These are phyloP conservation scores for Agrypnia vestita DNA, from an alignment of 1,140 invertebrate species.

Conservation along the genomic window DNA sequence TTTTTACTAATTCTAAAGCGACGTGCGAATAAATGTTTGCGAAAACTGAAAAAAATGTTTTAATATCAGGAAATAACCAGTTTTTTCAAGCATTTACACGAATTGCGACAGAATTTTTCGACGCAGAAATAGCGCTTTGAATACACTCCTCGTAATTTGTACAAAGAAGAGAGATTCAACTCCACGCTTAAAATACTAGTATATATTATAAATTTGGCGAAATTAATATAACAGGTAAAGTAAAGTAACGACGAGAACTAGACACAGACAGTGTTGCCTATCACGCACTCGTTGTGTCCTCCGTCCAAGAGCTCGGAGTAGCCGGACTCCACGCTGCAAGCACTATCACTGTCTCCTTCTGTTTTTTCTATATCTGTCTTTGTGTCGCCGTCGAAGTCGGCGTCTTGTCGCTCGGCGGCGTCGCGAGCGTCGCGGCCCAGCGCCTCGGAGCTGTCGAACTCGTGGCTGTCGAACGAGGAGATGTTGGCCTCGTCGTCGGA, in stretches of 20 bases:
- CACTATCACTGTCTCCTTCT: slow-evolving; percentile 72
- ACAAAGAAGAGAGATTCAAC: too few species aligned
- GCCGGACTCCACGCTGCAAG: slow-evolving; percentile 74
- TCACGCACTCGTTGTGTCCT: slow-evolving; percentile 52
- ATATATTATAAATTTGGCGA: too few species aligned
- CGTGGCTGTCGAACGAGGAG: slow-evolving; percentile 36
- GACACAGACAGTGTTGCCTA: slow-evolving; percentile 55
- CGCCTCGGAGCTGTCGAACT: slow-evolving; percentile 21
- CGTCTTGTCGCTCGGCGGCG: not conserved
- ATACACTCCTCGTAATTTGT: too few species aligned
- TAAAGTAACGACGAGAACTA: slow-evolving; percentile 31
- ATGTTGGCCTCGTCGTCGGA: slow-evolving; percentile 43
- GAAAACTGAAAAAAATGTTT: too few species aligned
- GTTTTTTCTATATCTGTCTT: slow-evolving; percentile 68
- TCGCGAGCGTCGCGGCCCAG: slow-evolving; percentile 22
- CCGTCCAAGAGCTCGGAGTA: slow-evolving; percentile 71
- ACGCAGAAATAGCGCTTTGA: too few species aligned
- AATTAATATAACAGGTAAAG: too few species aligned
- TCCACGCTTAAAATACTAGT: too few species aligned
- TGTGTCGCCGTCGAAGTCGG: slow-evolving; percentile 64
- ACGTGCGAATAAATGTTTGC: too few species aligned
- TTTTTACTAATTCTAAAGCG: too few species aligned
- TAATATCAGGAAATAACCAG: too few species aligned
- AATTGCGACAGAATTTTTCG: too few species aligned
- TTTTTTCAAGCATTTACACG: too few species aligned